These are phyloP conservation scores for Copidosoma aretas DNA, from an alignment of 2,888 invertebrate genomes.

Conservation along the genomic window DNA sequence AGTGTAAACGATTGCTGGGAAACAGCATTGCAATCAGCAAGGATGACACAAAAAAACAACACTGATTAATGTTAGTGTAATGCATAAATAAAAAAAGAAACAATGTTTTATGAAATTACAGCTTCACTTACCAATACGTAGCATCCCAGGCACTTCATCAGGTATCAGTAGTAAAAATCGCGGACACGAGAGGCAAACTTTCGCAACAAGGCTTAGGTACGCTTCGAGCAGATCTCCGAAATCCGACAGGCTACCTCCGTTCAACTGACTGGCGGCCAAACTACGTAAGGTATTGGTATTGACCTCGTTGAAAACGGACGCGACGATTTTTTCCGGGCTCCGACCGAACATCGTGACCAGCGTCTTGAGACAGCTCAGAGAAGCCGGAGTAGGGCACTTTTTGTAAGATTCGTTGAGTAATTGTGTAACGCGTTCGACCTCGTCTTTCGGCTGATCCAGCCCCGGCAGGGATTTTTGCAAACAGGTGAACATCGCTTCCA, in stretches of 20 bases:
- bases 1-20: background rate
- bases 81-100: too few relatives aligned
- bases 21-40: background rate
- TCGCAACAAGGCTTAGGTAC: slow-evolving; percentile 71
- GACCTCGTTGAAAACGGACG: slow-evolving; percentile 56
- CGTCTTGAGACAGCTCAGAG: slow-evolving; percentile 55
- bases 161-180: slow-evolving; percentile 59
- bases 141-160: slow-evolving; percentile 60
- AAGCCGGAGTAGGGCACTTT: slow-evolving; percentile 64
- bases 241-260: slow-evolving; percentile 64
- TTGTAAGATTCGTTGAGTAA: slow-evolving; percentile 56
- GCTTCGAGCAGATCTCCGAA: slow-evolving; percentile 75
- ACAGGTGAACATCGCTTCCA: slow-evolving; percentile 67
- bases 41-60: background rate
- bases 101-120: background rate
- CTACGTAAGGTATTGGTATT: slow-evolving; percentile 55
- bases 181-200: slow-evolving; percentile 72
- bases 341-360: slow-evolving; percentile 63
- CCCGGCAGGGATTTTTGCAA: slow-evolving; percentile 53
- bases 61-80: background rate
- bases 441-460: slow-evolving; percentile 54
- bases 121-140: slow-evolving; percentile 58
- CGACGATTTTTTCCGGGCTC: slow-evolving; percentile 46
- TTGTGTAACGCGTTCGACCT: slow-evolving; percentile 50
- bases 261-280: slow-evolving; percentile 52